Conservation (phyloP, 64 coral and sea anemone genomes). For the Astreopora myriophthalma region DNA sequence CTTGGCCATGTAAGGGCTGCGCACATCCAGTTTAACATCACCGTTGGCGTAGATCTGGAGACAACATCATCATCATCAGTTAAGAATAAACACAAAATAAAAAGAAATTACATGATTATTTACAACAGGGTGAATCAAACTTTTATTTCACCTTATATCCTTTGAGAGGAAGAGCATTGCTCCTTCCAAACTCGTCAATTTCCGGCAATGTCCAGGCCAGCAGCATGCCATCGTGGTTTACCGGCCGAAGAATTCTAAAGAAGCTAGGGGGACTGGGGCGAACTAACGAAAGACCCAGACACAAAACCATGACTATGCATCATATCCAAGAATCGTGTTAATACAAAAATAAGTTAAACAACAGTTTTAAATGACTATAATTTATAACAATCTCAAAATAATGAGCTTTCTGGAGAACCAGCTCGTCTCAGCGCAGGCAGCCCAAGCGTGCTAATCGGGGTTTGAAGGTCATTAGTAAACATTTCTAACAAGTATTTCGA, state of each 20-base stretch:
- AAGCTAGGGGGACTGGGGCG: slow-evolving; percentile 57
- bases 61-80: neutral
- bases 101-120: neutral
- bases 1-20: slow-evolving; percentile 96
- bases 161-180: slow-evolving; percentile 73
- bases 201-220: slow-evolving; percentile 89
- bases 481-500: no score
- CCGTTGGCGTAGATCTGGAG: slow-evolving; percentile 74
- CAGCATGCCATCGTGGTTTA: slow-evolving; percentile 90
- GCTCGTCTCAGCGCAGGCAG: no score
- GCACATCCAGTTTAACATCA: slow-evolving; percentile 77
- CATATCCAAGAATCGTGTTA: no score
- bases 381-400: no score
- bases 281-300: slow-evolving; percentile 30
- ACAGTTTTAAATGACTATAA: no score
- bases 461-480: no score
- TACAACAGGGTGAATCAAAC: neutral
- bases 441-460: no score
- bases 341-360: no score
- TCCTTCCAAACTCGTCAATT: slow-evolving; percentile 93
- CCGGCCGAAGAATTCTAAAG: slow-evolving; percentile 81
- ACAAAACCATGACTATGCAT: no score
- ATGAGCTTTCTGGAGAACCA: no score
- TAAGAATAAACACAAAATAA: neutral
- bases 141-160: slow-evolving; percentile 80